Evolutionary conservation across 1,140 invertebrate species (phyloP).

Genomic region (Laupala kohalensis): DNA sequence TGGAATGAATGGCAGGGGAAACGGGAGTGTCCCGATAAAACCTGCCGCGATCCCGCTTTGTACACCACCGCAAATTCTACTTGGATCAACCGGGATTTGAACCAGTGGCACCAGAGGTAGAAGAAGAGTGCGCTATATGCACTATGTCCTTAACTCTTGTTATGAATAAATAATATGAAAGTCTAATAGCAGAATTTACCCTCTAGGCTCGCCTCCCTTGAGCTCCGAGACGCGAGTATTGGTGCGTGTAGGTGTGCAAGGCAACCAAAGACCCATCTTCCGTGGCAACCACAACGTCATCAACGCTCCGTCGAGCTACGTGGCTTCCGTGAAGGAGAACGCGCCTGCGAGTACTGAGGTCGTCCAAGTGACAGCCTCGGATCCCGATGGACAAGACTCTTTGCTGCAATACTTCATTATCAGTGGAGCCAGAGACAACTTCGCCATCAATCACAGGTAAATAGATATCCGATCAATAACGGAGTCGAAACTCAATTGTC

Average conservation of each 20-base stretch:
- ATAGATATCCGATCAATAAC: too few species aligned
- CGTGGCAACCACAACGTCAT: slow-evolving; percentile 41
- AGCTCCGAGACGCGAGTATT: slow-evolving; percentile 47
- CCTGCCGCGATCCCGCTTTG: too few species aligned
- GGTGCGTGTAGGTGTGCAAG: slow-evolving; percentile 58
- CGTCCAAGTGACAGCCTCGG: slow-evolving; percentile 51
- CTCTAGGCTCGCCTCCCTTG: slow-evolving; percentile 35
- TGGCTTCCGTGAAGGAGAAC: slow-evolving; percentile 56
- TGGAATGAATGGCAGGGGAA: too few species aligned
- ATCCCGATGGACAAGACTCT: slow-evolving; percentile 60
- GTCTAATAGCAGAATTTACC: not conserved
- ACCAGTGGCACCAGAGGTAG: too few species aligned
- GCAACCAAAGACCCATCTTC: slow-evolving; percentile 63
- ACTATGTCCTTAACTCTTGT: too few species aligned
- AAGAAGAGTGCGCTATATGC: too few species aligned
- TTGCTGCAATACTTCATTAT: slow-evolving; percentile 57
- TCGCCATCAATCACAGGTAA: slow-evolving; percentile 57
- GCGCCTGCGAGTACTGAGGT: slow-evolving; percentile 51
- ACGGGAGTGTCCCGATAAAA: too few species aligned
- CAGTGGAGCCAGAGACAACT: slow-evolving; percentile 63
- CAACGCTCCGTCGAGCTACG: slow-evolving; percentile 46
- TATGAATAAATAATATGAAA: too few species aligned
- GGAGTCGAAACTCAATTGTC: too few species aligned
- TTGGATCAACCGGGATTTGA: too few species aligned
- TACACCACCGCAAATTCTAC: too few species aligned